These are phyloP conservation scores for Psilopsiagon aurifrons DNA, from an alignment of 2,113 vertebrate species.

Conservation along the genomic window DNA sequence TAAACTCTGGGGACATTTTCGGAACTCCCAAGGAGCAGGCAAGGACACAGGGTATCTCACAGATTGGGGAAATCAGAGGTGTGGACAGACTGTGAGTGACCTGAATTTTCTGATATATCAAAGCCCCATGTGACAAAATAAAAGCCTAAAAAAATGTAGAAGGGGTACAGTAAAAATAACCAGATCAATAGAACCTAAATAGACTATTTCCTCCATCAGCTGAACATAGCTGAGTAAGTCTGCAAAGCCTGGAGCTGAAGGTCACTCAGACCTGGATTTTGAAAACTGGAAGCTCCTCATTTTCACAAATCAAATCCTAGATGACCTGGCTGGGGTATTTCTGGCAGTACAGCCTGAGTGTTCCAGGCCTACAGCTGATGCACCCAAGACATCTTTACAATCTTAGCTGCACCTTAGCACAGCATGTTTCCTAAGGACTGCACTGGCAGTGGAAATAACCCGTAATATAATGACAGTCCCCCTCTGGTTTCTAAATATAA, in stretches of 20 bases:
- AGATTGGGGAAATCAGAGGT: background rate
- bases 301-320: background rate
- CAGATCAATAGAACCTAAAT: background rate
- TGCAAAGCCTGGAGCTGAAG: background rate
- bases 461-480: background rate
- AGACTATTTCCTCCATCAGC: background rate
- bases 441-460: background rate
- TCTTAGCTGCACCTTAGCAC: background rate
- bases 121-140: background rate
- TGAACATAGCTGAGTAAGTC: background rate
- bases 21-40: background rate
- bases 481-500: background rate
- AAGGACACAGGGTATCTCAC: background rate
- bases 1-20: background rate
- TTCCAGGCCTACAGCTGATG: background rate
- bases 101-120: background rate
- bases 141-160: background rate
- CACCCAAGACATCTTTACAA: background rate
- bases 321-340: background rate
- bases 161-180: background rate
- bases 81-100: background rate
- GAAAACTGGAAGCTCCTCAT: background rate
- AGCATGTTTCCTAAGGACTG: background rate
- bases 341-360: background rate
- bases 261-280: background rate